Percentiles rank a stretch among this genome's conserved stretches.
Evolutionary conservation across 2,888 invertebrate genomes (phyloP).

Genomic region (Abrostola triplasia): DNA sequence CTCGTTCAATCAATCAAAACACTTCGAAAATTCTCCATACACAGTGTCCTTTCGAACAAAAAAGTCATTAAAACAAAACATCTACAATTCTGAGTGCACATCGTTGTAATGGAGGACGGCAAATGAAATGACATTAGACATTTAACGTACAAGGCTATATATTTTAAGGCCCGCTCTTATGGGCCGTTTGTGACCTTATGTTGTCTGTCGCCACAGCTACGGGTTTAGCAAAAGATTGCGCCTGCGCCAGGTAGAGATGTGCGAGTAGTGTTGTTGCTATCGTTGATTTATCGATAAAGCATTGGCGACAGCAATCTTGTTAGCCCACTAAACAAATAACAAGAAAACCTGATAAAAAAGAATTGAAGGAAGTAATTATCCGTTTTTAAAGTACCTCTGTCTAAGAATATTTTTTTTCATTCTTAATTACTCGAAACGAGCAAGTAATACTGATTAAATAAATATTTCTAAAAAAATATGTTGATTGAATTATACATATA

Average conservation of each 20-base stretch:
- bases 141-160: constrained; percentile 85
- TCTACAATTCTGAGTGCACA: constrained; percentile 56
- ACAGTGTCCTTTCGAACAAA: constrained; percentile 30
- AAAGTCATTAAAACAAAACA: constrained; percentile 57
- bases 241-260: constrained; percentile 57
- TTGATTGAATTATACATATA: no score
- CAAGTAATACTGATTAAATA: no score
- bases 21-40: constrained; percentile 30
- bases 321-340: not conserved
- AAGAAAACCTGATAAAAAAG: not conserved
- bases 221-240: constrained; percentile 81
- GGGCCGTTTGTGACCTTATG: constrained; percentile 85
- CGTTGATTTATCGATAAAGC: constrained; percentile 44
- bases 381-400: no score
- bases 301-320: not conserved
- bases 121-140: constrained; percentile 84
- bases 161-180: constrained; percentile 80
- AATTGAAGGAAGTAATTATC: no score
- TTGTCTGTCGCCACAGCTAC: constrained; percentile 83
- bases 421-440: not conserved
- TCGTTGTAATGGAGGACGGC: constrained; percentile 70
- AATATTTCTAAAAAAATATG: no score
- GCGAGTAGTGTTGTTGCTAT: constrained; percentile 43
- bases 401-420: not conserved
- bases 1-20: constrained; percentile 17